These are phyloP conservation scores for Gambusia affinis DNA, from an alignment of 2,113 vertebrate species.

Conservation along the genomic window DNA sequence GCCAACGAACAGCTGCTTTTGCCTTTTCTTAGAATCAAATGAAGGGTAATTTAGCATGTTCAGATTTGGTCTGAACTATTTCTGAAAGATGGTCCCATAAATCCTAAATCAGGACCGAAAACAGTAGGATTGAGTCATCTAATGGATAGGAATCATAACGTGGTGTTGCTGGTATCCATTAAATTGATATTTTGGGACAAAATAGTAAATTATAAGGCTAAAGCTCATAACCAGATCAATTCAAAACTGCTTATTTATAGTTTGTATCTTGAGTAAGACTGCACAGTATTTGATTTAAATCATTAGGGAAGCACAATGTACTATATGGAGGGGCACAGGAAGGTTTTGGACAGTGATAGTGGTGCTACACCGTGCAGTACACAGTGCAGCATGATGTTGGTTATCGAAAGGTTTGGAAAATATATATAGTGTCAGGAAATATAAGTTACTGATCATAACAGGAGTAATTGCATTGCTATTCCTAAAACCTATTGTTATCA, in stretches of 20 bases:
- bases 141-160: not conserved
- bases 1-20: conserved; percentile 2
- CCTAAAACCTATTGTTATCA: too few species aligned
- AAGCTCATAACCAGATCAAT: not conserved
- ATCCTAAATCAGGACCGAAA: not conserved
- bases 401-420: too few species aligned
- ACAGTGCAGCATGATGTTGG: not conserved
- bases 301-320: not conserved
- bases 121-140: not conserved
- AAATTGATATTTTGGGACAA: not conserved
- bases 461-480: not conserved
- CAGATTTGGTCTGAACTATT: not conserved
- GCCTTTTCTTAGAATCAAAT: not conserved
- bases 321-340: not conserved
- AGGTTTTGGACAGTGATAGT: not conserved
- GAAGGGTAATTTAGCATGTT: not conserved
- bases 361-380: not conserved
- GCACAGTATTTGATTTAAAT: too few species aligned
- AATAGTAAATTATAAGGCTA: not conserved
- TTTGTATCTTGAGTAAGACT: not conserved
- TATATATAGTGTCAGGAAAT: not conserved
- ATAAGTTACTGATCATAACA: not conserved
- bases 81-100: not conserved
- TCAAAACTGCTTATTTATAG: not conserved
- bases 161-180: not conserved